Evolutionary conservation across 2,888 invertebrate species (phyloP).

Genomic region (Ochlodes sylvanus): DNA sequence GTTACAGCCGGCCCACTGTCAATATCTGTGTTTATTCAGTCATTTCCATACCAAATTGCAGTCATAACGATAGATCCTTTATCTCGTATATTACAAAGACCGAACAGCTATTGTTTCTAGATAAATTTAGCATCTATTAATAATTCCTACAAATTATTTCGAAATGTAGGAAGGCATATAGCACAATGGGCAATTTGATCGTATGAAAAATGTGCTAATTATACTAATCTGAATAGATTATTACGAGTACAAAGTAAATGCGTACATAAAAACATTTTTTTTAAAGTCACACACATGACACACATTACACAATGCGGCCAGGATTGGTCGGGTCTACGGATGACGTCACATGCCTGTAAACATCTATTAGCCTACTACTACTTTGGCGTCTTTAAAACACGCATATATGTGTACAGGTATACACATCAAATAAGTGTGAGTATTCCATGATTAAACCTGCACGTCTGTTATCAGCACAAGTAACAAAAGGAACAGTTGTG

Average conservation of each 20-base stretch:
- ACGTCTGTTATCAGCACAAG: slow-evolving; percentile 6
- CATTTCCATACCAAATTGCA: slow-evolving; percentile 64
- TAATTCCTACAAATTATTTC: slow-evolving; percentile 16
- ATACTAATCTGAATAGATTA: too few species aligned
- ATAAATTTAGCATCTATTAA: slow-evolving; percentile 33
- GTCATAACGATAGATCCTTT: slow-evolving; percentile 57
- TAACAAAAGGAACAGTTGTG: slow-evolving; percentile 30
- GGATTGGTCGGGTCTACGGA: too few species aligned
- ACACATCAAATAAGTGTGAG: neutral
- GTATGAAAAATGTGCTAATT: too few species aligned
- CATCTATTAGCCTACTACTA: too few species aligned
- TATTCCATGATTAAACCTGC: neutral
- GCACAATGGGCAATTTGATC: too few species aligned
- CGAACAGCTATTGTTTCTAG: slow-evolving; percentile 40
- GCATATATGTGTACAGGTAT: too few species aligned
- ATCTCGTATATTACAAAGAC: slow-evolving; percentile 54
- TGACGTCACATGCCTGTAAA: too few species aligned
- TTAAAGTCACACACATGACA: too few species aligned
- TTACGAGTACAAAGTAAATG: too few species aligned
- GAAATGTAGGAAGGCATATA: neutral
- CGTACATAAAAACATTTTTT: too few species aligned
- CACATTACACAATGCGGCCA: too few species aligned
- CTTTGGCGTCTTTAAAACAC: too few species aligned
- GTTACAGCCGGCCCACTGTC: slow-evolving; percentile 43
- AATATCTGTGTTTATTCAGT: slow-evolving; percentile 65